Evolutionary conservation across 1,140 invertebrate species (phyloP), one percentile per base, ranked within the genome.

Genomic region (Drosophila subobscura): DNA sequence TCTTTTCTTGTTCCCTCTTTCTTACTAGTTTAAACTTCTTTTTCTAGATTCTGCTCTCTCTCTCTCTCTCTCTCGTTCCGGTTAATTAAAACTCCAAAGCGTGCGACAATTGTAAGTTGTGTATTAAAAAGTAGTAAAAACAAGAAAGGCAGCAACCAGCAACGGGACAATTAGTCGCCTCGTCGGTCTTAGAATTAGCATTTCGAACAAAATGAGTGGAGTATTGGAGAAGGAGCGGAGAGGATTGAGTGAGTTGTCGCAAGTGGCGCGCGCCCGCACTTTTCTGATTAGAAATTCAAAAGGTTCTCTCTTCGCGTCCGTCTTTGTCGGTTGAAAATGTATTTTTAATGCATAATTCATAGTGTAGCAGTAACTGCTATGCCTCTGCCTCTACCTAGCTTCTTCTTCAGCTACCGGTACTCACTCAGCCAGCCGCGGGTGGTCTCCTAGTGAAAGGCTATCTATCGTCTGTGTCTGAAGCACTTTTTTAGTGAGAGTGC

Each of bases 211-310:
- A 37, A 16, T 50, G 37, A 29, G 14, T 20, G n/a, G 33, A 12
- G 33, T 12, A 8, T 37, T 29, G 3, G 10, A 37, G 33, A 10
- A 12, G 42, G 60, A 61, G 59, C 56, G 8, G 33, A 10, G 8
- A 45, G 22, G 22, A 65, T 49, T 54, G 52, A 68, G 53, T 74
- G 63, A 72, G 67, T 59, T 60, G 63, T 64, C 72, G 22, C 66
- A 74, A 64, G 66, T 64, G 58, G 66, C 73, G 67, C 50, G 53
- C 42, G 12, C 20, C 33, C 37, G 25, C 22, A 42, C 45, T 53
- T 73, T 80, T 84, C 70, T 88, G 66, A 86, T 86, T 86, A 78
- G 70, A 88, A 86, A 86, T 86, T 86, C 81, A 81, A 76, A 75
- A 65, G 68, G 76, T 55, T 42, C 40, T 12, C 33, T 37, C 70